Base-by-base conservation (phyloP, 2,888 invertebrate species). In the Hypomecis atomaria region DNA sequence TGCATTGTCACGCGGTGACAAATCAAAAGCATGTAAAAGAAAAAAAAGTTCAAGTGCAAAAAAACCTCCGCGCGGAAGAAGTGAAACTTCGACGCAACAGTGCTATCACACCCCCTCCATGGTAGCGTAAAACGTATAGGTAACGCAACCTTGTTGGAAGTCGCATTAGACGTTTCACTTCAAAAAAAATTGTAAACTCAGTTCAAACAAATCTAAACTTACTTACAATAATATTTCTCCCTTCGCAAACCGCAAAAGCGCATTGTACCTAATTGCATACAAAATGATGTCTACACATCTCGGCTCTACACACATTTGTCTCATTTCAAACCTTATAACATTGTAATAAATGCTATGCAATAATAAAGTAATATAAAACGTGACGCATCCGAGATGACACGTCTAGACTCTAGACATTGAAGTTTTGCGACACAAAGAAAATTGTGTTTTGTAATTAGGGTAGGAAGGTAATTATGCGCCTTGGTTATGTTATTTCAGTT, bases 341-440 rank as follows among this genome's bases (percentile, higher is more conserved):
- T 50, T 11, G 58, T n/a, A 13, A 59, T 70, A 69, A 66, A 56
- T 6, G 34, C 53, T 45, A 34, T 57, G 37, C 40, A 54, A 38
- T 59, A 56, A 47, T 59, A 59, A 57, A 48, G 44, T 74, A 76
- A 76, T 76, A 64, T 68, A 68, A 76, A 72, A 71, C 74, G 76
- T 74, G 76, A 76, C 69, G 69, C 64, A 69, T 73, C 40, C 45
- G n/a, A 55, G 57, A 49, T 55, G 65, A 65, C 58, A 58, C 67
- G 71, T 71, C 69, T 68, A 70, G 71, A 68, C 71, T 71, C 69
- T 68, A 70, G 71, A 68, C 71, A 40, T 49, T 67, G 62, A 68
- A 62, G 67, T 65, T 72, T 73, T 73, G 72, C 72, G 72, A 71
- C 73, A 74, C 71, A 72, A 69, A 72, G 68, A 64, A 66, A 70